Evolutionary conservation across 2,888 invertebrate genomes (phyloP), one percentile per base, ranked within the genome.

Genomic region (Heliconius charithonia): DNA sequence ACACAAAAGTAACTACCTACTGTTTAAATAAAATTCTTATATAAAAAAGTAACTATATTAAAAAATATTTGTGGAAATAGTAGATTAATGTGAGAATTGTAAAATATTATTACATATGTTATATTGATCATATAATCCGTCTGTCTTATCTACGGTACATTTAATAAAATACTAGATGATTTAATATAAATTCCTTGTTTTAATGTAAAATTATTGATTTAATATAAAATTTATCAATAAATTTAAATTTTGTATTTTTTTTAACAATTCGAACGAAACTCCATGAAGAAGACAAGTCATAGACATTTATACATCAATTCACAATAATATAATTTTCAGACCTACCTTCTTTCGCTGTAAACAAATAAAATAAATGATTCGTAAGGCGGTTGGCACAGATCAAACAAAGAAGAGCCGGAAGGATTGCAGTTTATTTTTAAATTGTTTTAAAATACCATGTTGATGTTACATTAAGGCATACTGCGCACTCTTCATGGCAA

Each of bases 261-360:
- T 22, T 22, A 27, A 4, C 27, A 37, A 67, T 12, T 45, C 45
- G 16, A 69, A 45, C 25, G 25, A 16, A 16, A 69, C 1, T 1
- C 32, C 32, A 37, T 37, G 32, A 9, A 9, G 32, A 9, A 9
- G 1, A 37, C 25, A 27, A 22, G 16, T 29, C 13, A 13, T 51
- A 45, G 12, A 6, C 0, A 51, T 71, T 56, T 41, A 37, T 12
- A 59, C 25, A 72, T 37, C 22, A 41, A 63, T 62, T 25, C 12
- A 63, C 19, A n/a, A 75, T 74, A 37, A 37, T 63, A 62, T 69
- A 65, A 41, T n/a, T 80, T 82, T 83, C 78, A 85, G 78, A 85
- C 93, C 91, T 91, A 94, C 94, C 94, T 93, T 92, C 90, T 92
- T 93, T 83, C 91, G 91, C 93, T 94, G 93, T 83, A 92, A 93